Conservation (phyloP, 2,113 vertebrate species). For the Pangasianodon gigas region DNA sequence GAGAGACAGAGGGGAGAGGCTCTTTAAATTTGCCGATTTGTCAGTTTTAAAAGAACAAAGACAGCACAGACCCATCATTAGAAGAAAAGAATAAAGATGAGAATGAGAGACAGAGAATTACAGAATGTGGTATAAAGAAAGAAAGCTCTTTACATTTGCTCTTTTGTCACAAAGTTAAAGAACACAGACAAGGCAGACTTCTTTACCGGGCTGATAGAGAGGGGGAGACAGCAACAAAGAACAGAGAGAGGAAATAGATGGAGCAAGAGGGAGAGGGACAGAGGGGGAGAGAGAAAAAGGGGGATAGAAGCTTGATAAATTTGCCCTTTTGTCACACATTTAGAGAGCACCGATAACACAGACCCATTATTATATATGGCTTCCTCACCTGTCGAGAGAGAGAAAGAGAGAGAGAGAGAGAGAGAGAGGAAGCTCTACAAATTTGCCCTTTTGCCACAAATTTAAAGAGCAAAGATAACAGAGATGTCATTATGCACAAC, state of each 20-base stretch:
- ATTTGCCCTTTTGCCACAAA: not conserved
- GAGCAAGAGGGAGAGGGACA: not conserved
- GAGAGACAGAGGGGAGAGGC: no score
- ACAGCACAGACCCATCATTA: not conserved
- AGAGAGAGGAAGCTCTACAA: not conserved
- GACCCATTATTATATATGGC: conserved; percentile 17
- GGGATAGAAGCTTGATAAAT: not conserved
- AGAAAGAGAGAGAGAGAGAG: not conserved
- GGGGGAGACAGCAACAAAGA: not conserved
- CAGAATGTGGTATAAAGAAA: not conserved
- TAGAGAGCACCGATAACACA: conserved; percentile 13
- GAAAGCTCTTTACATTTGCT: not conserved
- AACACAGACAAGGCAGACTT: not conserved
- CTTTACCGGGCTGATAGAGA: not conserved
- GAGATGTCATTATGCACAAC: not conserved
- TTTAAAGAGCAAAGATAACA: conserved; percentile 22
- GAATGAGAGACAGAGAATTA: not conserved
- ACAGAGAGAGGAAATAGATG: not conserved
- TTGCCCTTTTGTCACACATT: conserved; percentile 26
- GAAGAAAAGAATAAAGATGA: not conserved
- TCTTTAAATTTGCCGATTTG: conserved; percentile 11
- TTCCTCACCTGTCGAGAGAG: not conserved
- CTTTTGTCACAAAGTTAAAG: not conserved
- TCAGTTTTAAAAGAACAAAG: not conserved
- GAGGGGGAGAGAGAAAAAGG: not conserved